Percentiles rank a stretch among this genome's conserved stretches.
phyloP scores from a whole-genome alignment of 2,888 invertebrate genomes.

The Sphaerophoria taeniata region DNA sequence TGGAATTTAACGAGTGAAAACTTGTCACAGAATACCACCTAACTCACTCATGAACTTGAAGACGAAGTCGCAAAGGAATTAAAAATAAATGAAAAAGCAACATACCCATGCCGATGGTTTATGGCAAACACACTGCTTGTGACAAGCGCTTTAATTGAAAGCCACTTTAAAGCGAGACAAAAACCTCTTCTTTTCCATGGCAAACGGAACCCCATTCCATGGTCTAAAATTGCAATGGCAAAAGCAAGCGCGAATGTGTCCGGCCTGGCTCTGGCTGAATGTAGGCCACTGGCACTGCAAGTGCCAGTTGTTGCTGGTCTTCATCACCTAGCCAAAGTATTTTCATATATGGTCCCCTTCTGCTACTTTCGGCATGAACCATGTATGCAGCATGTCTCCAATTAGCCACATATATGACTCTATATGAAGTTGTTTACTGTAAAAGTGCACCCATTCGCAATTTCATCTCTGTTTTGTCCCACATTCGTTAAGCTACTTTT shows the following conservation, averaged over 20 bases:
- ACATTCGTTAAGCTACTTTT: slow-evolving; percentile 32
- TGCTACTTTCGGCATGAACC: background rate
- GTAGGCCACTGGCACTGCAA: slow-evolving; percentile 21
- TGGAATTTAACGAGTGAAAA: slow-evolving; percentile 25
- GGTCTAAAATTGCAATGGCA: slow-evolving; percentile 7
- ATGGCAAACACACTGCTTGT: background rate
- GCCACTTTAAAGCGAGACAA: slow-evolving; percentile 20
- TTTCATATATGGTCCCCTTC: slow-evolving; percentile 3
- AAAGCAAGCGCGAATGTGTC: background rate
- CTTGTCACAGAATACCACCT: slow-evolving; percentile 14
- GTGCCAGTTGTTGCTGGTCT: background rate
- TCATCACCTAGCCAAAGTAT: slow-evolving; percentile 6
- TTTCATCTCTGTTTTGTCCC: slow-evolving; percentile 49
- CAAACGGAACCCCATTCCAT: background rate
- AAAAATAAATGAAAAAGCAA: background rate
- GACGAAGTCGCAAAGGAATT: background rate
- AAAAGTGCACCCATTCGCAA: slow-evolving; percentile 44
- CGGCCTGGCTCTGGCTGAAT: slow-evolving; percentile 2
- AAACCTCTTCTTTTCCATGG: background rate
- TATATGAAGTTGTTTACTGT: slow-evolving; percentile 45
- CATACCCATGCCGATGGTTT: background rate
- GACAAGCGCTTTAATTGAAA: slow-evolving; percentile 22
- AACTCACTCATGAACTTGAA: background rate
- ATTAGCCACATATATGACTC: slow-evolving; percentile 3
- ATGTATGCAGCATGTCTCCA: slow-evolving; percentile 2